These are phyloP conservation scores for Nephila pilipes DNA, from an alignment of 1,140 invertebrate genomes.

Conservation along the genomic window DNA sequence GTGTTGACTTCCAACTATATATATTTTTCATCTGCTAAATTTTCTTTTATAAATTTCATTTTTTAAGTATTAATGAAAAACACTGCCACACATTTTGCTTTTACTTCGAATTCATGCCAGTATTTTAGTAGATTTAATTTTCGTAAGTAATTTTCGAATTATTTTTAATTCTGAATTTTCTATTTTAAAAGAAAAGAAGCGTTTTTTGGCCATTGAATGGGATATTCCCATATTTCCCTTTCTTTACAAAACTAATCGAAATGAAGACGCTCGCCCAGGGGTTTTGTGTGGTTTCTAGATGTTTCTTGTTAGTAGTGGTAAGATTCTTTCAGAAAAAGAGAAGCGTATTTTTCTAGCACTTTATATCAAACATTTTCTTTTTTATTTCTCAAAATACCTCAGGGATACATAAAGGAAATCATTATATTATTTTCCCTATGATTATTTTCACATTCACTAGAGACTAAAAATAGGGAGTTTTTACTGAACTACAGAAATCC, in stretches of 20 bases:
- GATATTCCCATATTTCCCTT: not conserved
- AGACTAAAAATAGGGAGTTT: not conserved
- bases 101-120: too few relatives aligned
- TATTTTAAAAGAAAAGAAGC: not conserved
- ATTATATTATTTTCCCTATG: not conserved
- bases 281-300: constrained; percentile 24
- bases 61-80: too few relatives aligned
- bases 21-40: too few relatives aligned
- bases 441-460: not conserved
- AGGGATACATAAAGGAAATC: constrained; percentile 7
- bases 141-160: not conserved
- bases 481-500: too few relatives aligned
- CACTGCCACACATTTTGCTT: too few relatives aligned
- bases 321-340: not conserved
- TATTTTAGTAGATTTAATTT: too few relatives aligned
- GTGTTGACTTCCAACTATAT: too few relatives aligned
- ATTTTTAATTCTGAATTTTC: not conserved
- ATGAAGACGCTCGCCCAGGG: constrained; percentile 27
- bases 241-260: not conserved
- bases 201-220: not conserved
- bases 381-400: constrained; percentile 6
- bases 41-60: too few relatives aligned
- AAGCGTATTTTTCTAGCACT: not conserved
- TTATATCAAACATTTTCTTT: not conserved
- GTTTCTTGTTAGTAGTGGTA: constrained; percentile 50